Conservation (phyloP, 2,797 vertebrate species). For the Harpagifer antarcticus region DNA sequence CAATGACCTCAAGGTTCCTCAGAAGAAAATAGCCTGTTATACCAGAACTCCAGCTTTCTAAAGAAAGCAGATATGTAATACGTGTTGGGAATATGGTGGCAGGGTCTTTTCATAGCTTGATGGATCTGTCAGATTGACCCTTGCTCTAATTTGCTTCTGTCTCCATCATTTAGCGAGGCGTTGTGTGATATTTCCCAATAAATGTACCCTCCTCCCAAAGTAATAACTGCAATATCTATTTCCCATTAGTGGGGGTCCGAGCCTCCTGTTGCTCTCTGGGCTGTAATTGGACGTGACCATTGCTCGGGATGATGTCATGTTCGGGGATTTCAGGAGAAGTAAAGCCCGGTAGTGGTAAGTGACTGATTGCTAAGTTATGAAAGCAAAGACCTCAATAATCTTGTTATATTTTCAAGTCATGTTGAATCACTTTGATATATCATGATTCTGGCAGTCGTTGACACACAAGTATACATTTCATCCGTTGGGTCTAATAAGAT, state of each 20-base stretch:
- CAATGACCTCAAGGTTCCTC: constrained; percentile 50
- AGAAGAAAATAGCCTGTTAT: constrained; percentile 43
- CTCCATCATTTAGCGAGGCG: constrained; percentile 65
- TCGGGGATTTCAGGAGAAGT: constrained; percentile 48
- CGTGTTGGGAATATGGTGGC: constrained; percentile 63
- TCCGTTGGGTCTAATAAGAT: constrained; percentile 38
- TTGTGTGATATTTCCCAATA: constrained; percentile 70
- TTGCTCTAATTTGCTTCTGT: constrained; percentile 74
- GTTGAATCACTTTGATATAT: constrained; percentile 70
- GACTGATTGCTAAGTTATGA: constrained; percentile 49
- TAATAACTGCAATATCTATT: constrained; percentile 71
- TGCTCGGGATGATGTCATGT: constrained; percentile 73
- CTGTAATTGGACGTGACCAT: constrained; percentile 68
- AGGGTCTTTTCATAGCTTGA: constrained; percentile 67
- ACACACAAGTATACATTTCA: constrained; percentile 58
- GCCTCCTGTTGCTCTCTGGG: constrained; percentile 49
- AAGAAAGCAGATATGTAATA: constrained; percentile 73
- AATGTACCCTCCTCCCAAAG: constrained; percentile 58
- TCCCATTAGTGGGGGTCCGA: constrained; percentile 67
- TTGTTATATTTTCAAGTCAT: constrained; percentile 52
- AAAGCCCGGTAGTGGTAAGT: constrained; percentile 47
- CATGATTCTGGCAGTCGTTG: constrained; percentile 53
- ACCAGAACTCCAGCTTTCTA: constrained; percentile 48
- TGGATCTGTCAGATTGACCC: constrained; percentile 72
- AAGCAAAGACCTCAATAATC: constrained; percentile 40